phyloP scores from a whole-genome alignment of 2,113 vertebrate genomes.

The Myodes glareolus region DNA sequence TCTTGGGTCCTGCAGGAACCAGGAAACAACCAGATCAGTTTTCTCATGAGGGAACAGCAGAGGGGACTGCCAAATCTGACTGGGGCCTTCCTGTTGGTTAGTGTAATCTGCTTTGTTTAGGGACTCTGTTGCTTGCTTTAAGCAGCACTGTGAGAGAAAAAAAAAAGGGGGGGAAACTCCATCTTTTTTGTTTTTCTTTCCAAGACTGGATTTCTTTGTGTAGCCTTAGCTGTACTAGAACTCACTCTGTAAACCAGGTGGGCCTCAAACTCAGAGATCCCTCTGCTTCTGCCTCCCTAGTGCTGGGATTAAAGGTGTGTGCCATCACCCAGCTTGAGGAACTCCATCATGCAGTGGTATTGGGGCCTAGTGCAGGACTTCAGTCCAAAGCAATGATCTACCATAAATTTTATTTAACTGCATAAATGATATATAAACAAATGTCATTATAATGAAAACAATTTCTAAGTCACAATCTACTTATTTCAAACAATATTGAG shows the following conservation, averaged over 20 bases:
- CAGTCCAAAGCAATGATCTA: neutral
- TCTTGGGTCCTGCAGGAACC: neutral
- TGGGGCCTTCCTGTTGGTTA: neutral
- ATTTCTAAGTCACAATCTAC: slow-evolving; percentile 34
- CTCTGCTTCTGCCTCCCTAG: neutral
- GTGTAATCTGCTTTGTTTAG: neutral
- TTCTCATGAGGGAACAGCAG: neutral
- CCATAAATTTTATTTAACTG: neutral
- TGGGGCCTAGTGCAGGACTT: neutral
- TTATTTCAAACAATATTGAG: slow-evolving; percentile 40
- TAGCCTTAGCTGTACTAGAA: neutral
- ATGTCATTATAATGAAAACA: slow-evolving; percentile 30
- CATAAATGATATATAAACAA: neutral
- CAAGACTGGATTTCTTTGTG: neutral
- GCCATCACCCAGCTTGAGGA: neutral
- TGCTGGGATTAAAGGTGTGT: neutral
- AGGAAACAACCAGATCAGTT: neutral
- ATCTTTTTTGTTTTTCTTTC: neutral
- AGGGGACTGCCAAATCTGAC: neutral
- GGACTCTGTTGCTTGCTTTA: neutral
- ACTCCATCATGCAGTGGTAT: neutral
- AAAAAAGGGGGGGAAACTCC: too few species aligned
- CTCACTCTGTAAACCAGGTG: neutral
- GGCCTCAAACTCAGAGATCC: neutral
- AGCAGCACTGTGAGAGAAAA: neutral